Evolutionary conservation across 2,797 vertebrate species (phyloP).

Genomic region (Agapornis canus): DNA sequence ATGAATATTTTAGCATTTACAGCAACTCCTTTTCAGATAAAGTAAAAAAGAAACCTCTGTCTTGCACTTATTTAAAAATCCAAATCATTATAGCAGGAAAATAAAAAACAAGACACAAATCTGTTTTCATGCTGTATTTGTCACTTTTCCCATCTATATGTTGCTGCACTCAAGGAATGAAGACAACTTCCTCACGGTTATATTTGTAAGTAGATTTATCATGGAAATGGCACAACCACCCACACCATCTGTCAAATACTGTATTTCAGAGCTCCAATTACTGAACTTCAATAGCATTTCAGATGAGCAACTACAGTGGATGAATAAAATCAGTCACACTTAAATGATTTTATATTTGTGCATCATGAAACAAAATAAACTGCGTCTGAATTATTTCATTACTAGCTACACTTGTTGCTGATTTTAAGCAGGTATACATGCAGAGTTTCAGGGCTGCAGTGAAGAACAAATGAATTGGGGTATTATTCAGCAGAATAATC

Average conservation of each 20-base stretch:
- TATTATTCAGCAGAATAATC: slow-evolving; percentile 23
- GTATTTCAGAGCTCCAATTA: slow-evolving; percentile 48
- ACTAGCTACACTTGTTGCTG: neutral
- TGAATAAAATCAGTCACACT: slow-evolving; percentile 55
- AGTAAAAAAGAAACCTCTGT: neutral
- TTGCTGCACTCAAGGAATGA: slow-evolving; percentile 16
- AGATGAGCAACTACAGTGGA: slow-evolving; percentile 34
- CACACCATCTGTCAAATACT: slow-evolving; percentile 48
- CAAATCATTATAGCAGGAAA: slow-evolving; percentile 5
- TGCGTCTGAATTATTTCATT: slow-evolving; percentile 43
- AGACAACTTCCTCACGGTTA: slow-evolving; percentile 21
- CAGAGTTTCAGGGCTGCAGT: neutral
- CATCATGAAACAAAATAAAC: slow-evolving; percentile 44
- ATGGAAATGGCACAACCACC: slow-evolving; percentile 52
- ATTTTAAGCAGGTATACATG: neutral
- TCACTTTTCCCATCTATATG: slow-evolving; percentile 24
- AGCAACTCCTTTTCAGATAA: neutral
- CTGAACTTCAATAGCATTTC: slow-evolving; percentile 50
- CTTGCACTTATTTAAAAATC: slow-evolving; percentile 10
- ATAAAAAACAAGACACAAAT: slow-evolving; percentile 24
- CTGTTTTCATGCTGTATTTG: slow-evolving; percentile 1
- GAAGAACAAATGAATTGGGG: neutral
- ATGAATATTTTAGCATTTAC: slow-evolving; percentile 8
- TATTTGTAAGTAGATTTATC: slow-evolving; percentile 49
- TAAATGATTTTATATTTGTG: slow-evolving; percentile 47